phyloP scores from a whole-genome alignment of 1,140 invertebrate genomes.

The Solenopsis fugax region DNA sequence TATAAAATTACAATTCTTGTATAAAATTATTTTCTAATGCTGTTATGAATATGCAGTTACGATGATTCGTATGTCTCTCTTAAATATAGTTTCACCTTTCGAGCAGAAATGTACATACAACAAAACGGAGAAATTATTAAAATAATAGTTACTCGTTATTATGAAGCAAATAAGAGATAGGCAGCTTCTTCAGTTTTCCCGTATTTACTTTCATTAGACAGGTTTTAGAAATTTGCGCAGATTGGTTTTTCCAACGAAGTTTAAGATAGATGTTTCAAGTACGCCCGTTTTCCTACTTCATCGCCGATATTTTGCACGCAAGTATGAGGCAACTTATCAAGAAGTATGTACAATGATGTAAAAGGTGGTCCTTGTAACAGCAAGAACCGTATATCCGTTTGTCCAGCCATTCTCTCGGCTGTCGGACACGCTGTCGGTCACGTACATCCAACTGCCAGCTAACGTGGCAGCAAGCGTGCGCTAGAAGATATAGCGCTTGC shows the following conservation, averaged over 20 bases:
- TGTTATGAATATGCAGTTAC: slow-evolving; percentile 31
- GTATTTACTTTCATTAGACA: neutral
- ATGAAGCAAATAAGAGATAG: slow-evolving; percentile 5
- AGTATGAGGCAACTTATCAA: slow-evolving; percentile 61
- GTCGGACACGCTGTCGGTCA: slow-evolving; percentile 70
- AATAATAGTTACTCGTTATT: neutral
- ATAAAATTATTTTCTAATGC: neutral
- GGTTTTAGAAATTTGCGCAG: neutral
- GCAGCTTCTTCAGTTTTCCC: neutral
- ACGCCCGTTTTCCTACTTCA: slow-evolving; percentile 37
- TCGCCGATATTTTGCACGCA: slow-evolving; percentile 37
- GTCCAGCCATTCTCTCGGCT: slow-evolving; percentile 61
- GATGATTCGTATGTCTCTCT: neutral
- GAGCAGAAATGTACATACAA: neutral
- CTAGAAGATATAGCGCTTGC: slow-evolving; percentile 13
- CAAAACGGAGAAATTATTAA: slow-evolving; percentile 13
- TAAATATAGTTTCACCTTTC: neutral
- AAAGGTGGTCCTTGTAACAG: slow-evolving; percentile 65
- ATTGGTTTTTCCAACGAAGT: neutral
- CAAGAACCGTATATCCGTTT: slow-evolving; percentile 64
- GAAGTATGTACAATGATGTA: slow-evolving; percentile 48
- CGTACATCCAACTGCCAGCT: slow-evolving; percentile 56
- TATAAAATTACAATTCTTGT: slow-evolving; percentile 22
- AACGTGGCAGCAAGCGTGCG: slow-evolving; percentile 66
- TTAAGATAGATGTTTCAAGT: neutral